Evolutionary conservation across 2,113 vertebrate genomes (phyloP).

Genomic region (Neomonachus schauinslandi): DNA sequence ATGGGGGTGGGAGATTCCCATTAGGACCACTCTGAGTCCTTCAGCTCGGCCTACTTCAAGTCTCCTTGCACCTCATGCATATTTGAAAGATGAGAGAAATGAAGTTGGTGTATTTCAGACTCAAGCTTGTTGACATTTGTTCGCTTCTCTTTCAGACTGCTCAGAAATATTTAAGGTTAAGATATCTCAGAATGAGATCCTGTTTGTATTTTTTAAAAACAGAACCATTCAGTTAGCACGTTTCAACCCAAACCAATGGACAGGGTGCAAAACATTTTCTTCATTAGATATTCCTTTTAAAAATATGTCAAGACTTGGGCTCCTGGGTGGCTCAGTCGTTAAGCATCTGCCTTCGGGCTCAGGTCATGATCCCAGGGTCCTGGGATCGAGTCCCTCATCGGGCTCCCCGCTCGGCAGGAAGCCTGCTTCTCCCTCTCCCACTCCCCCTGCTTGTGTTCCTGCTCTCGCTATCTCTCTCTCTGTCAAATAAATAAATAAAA

Average conservation of each 20-base stretch:
- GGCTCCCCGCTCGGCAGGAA: too few relatives aligned
- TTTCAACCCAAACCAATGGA: slow-evolving; percentile 40
- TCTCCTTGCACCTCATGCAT: neutral
- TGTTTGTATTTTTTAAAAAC: slow-evolving; percentile 69
- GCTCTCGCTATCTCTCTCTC: too few relatives aligned
- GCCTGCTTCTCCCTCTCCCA: too few relatives aligned
- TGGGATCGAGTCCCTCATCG: too few relatives aligned
- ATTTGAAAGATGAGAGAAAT: slow-evolving; percentile 25
- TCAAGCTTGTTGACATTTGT: slow-evolving; percentile 54
- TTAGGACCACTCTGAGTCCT: neutral
- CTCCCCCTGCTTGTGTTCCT: too few relatives aligned
- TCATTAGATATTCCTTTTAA: slow-evolving; percentile 54
- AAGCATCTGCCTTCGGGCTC: too few relatives aligned
- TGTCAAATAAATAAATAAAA: too few relatives aligned
- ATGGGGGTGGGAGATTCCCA: neutral
- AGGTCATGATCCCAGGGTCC: too few relatives aligned
- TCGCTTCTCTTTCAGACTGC: slow-evolving; percentile 46
- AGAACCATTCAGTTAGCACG: slow-evolving; percentile 39
- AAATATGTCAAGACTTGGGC: neutral
- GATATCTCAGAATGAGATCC: slow-evolving; percentile 46
- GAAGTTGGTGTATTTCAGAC: slow-evolving; percentile 42
- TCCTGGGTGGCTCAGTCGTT: too few relatives aligned
- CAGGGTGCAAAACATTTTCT: slow-evolving; percentile 58
- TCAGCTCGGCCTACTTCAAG: neutral
- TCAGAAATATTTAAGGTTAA: slow-evolving; percentile 60